Evolutionary conservation across 1,140 invertebrate species (phyloP).

Genomic region (Lerema accius): DNA sequence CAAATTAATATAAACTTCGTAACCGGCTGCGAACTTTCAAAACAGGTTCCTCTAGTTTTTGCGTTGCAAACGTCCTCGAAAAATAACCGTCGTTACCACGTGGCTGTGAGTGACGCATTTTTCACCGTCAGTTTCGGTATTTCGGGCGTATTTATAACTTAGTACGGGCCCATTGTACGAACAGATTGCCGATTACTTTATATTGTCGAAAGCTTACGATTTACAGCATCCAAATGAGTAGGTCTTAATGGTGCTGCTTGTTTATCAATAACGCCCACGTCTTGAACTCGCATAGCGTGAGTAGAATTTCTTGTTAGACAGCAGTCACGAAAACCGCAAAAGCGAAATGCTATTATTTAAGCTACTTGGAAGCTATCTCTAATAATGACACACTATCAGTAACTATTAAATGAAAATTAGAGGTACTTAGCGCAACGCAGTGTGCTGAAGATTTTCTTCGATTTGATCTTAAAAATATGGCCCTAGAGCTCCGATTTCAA

Average conservation of each 20-base stretch:
- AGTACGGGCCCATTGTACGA: no score
- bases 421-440: neutral
- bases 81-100: constrained; percentile 65
- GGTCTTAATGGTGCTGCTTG: constrained; percentile 1
- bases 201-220: neutral
- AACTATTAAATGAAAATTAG: neutral
- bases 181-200: no score
- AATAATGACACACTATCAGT: neutral
- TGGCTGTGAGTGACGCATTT: constrained; percentile 51
- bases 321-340: neutral
- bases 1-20: constrained; percentile 39
- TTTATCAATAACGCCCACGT: constrained; percentile 9
- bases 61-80: constrained; percentile 63
- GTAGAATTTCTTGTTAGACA: neutral
- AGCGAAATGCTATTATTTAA: neutral
- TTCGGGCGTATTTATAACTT: constrained; percentile 4
- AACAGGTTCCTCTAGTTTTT: constrained; percentile 64
- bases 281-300: neutral
- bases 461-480: no score
- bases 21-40: constrained; percentile 36
- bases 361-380: neutral
- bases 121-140: constrained; percentile 17
- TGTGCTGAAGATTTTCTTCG: no score
- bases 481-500: no score
- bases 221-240: neutral